phyloP scores from a whole-genome alignment of 2,888 invertebrate genomes.

The Drosophila nr. perissopoda region DNA sequence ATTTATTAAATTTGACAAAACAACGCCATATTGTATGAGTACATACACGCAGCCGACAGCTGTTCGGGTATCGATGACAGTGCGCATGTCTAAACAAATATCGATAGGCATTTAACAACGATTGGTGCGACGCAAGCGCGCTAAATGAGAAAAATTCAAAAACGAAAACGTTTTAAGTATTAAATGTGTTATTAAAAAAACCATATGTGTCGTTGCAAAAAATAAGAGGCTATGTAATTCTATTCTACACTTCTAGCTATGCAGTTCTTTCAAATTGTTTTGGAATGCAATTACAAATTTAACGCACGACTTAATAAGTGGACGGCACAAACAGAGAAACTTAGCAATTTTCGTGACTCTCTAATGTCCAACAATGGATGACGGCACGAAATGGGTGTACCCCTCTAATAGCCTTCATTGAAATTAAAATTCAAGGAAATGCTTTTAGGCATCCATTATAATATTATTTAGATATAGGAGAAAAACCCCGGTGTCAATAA shows the following conservation, averaged over 20 bases:
- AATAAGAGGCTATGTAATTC: background rate
- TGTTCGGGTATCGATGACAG: conserved; percentile 60
- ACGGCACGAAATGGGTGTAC: background rate
- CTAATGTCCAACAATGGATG: background rate
- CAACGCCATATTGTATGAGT: conserved; percentile 74
- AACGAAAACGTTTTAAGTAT: conserved; percentile 2
- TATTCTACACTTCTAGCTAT: background rate
- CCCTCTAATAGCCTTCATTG: conserved; percentile 12
- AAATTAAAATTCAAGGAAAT: conserved; percentile 21
- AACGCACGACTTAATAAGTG: conserved; percentile 13
- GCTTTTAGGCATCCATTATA: conserved; percentile 12
- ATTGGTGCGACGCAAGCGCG: conserved; percentile 21
- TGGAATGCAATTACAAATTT: conserved; percentile 17
- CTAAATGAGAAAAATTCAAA: conserved; percentile 34
- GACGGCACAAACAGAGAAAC: conserved; percentile 15
- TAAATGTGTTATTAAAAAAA: background rate
- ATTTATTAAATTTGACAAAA: conserved; percentile 47
- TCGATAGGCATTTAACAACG: conserved; percentile 38
- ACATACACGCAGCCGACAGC: conserved; percentile 63
- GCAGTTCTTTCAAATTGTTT: background rate
- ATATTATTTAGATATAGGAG: background rate
- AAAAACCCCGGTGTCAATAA: conserved; percentile 4
- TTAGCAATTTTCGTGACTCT: conserved; percentile 4
- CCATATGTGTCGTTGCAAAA: background rate
- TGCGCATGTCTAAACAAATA: conserved; percentile 53